Percentiles rank a stretch among this genome's conserved stretches.
Conservation (phyloP, 2,113 vertebrate species). For the Equus quagga region DNA sequence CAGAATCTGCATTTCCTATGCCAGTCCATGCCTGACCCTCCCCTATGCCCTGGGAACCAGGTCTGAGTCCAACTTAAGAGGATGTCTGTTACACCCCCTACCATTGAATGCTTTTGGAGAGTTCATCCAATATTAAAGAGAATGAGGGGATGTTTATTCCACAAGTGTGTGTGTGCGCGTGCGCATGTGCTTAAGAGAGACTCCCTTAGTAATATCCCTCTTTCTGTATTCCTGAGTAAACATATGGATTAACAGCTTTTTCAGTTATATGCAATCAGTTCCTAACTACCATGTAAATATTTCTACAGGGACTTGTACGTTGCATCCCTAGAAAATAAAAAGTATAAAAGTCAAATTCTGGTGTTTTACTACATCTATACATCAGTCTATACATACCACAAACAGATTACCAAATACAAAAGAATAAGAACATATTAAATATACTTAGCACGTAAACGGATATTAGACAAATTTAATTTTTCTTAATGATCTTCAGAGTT, state of each 20-base stretch:
- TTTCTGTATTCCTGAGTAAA: neutral
- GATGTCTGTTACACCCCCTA: neutral
- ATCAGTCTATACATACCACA: neutral
- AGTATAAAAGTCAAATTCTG: neutral
- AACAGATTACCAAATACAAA: neutral
- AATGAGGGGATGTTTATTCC: neutral
- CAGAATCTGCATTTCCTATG: neutral
- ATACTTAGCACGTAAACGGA: neutral
- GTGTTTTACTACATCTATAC: neutral
- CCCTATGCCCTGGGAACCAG: neutral
- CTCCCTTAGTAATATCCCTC: neutral
- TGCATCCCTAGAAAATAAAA: neutral
- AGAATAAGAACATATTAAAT: neutral
- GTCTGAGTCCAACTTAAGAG: neutral
- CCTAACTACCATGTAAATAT: neutral
- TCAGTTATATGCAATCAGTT: neutral
- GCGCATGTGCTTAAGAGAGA: neutral
- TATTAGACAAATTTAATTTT: neutral
- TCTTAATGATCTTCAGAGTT: neutral
- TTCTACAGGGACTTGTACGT: neutral
- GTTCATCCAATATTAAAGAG: neutral
- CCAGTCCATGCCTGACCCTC: neutral
- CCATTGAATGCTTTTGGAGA: neutral
- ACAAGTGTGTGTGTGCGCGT: neutral
- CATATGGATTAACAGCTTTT: neutral